These are phyloP conservation scores for Glaucidium brasilianum DNA, from an alignment of 2,113 vertebrate species.

Conservation along the genomic window DNA sequence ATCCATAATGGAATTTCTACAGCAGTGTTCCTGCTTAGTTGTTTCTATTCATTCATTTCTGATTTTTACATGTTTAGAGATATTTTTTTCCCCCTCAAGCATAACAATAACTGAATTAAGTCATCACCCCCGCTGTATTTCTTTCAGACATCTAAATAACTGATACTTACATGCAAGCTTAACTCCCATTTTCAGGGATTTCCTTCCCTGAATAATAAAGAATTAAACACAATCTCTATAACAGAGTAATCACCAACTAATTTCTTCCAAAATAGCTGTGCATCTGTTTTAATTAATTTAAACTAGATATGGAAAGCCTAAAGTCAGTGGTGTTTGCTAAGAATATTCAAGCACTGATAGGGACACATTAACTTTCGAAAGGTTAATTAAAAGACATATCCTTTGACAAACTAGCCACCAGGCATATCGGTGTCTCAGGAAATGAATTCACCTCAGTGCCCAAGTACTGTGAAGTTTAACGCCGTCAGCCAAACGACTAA, in stretches of 20 bases:
- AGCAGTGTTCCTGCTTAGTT: neutral
- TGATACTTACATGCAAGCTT: neutral
- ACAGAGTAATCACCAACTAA: neutral
- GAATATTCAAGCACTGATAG: neutral
- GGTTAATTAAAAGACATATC: neutral
- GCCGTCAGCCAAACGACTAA: neutral
- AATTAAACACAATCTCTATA: neutral
- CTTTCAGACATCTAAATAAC: neutral
- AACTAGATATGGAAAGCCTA: neutral
- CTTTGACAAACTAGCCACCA: neutral
- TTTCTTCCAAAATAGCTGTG: neutral
- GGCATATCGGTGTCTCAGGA: neutral
- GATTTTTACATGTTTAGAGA: neutral
- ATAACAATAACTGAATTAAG: neutral
- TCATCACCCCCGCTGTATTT: neutral
- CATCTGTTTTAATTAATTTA: neutral
- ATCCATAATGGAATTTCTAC: neutral
- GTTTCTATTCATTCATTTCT: neutral
- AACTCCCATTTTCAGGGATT: neutral
- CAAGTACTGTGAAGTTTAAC: neutral
- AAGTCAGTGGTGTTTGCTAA: neutral
- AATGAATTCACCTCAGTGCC: neutral
- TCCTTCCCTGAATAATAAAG: neutral
- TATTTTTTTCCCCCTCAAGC: neutral
- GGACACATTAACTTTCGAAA: neutral